Percentiles rank a stretch among this genome's conserved stretches.
Conservation (phyloP, 2,888 invertebrate genomes). For the Schizaphis graminum region DNA sequence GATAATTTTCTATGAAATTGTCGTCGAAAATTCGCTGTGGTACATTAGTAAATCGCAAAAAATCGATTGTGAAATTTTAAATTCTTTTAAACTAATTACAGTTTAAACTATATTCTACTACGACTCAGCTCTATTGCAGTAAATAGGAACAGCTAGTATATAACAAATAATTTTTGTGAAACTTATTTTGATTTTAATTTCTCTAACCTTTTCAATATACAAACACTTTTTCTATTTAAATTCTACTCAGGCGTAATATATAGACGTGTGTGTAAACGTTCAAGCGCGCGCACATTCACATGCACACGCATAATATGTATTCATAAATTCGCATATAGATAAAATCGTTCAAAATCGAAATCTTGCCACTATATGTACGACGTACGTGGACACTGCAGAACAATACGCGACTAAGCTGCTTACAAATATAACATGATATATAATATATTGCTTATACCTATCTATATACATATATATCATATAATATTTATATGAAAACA, state of each 20-base stretch:
- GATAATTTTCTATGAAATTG: conserved; percentile 40
- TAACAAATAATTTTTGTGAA: not conserved
- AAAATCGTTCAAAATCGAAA: conserved; percentile 40
- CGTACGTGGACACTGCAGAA: not conserved
- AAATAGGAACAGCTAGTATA: no score
- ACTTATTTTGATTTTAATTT: conserved; percentile 37
- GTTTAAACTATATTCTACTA: not conserved
- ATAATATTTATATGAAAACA: not conserved
- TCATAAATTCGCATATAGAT: not conserved
- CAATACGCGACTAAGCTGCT: conserved; percentile 5
- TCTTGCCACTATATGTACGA: not conserved
- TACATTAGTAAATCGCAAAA: conserved; percentile 1
- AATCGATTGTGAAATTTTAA: conserved; percentile 34
- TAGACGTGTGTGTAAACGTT: not conserved
- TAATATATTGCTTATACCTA: not conserved
- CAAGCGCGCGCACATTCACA: not conserved
- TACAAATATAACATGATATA: not conserved
- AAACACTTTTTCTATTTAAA: conserved; percentile 40
- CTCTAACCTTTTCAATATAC: not conserved
- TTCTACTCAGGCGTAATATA: not conserved
- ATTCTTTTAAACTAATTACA: conserved; percentile 14
- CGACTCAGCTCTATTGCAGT: not conserved
- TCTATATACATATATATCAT: not conserved
- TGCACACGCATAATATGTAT: not conserved
- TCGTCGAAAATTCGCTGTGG: conserved; percentile 23